Percentiles rank a stretch among this genome's conserved stretches.
phyloP scores from a whole-genome alignment of 2,113 vertebrate species.

The Oxyruncus cristatus region DNA sequence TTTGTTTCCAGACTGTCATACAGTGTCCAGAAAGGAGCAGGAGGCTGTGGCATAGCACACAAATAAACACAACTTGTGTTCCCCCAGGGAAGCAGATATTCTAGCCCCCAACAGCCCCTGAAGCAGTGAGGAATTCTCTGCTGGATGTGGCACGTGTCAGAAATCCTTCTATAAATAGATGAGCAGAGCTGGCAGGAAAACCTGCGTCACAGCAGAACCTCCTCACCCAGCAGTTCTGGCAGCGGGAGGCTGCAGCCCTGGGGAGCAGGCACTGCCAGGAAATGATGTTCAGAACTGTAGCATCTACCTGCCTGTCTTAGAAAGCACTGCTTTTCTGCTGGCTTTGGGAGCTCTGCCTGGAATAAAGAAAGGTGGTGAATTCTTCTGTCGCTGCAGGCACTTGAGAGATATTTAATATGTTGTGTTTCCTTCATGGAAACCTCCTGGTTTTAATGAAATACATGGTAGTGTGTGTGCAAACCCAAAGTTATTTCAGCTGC shows the following conservation, averaged over 20 bases:
- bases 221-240: not conserved
- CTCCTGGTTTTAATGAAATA: not conserved
- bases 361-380: not conserved
- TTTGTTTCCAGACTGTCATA: not conserved
- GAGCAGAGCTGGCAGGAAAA: not conserved
- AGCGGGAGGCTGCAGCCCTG: not conserved
- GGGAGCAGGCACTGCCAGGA: not conserved
- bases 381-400: not conserved
- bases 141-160: slow-evolving; percentile 15
- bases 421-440: not conserved
- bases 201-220: slow-evolving; percentile 5
- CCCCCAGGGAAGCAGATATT: not conserved
- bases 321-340: not conserved
- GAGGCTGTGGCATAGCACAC: not conserved
- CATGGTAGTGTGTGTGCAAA: not conserved
- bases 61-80: not conserved
- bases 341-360: not conserved
- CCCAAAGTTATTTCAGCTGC: not conserved
- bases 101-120: not conserved
- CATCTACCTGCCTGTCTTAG: not conserved
- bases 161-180: slow-evolving; percentile 29
- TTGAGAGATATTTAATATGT: not conserved
- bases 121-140: not conserved
- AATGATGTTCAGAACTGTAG: not conserved
- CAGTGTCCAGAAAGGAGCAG: not conserved